Evolutionary conservation across 2,113 vertebrate genomes (phyloP).

Genomic region (Naja naja): DNA sequence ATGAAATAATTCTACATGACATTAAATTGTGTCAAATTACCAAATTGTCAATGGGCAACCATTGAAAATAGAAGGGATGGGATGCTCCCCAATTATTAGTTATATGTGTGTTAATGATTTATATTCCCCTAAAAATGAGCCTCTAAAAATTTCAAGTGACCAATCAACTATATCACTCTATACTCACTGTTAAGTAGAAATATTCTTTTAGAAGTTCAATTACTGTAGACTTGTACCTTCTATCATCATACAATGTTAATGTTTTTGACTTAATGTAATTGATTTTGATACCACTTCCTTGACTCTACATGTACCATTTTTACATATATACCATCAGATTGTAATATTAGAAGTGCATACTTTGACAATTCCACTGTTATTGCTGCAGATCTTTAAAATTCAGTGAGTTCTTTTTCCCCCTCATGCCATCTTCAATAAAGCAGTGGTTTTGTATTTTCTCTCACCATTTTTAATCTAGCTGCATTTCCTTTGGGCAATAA

Average conservation of each 20-base stretch:
- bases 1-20: background rate
- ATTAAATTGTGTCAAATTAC: background rate
- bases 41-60: background rate
- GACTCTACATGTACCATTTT: background rate
- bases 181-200: background rate
- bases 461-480: conserved; percentile 37
- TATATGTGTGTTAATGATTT: background rate
- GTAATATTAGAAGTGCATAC: background rate
- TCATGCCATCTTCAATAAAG: background rate
- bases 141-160: background rate
- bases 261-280: background rate
- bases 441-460: conserved; percentile 38
- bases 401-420: background rate
- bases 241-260: background rate
- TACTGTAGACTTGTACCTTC: background rate
- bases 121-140: background rate
- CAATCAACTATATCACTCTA: background rate
- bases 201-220: background rate
- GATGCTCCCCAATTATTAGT: background rate
- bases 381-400: background rate
- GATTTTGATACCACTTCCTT: background rate
- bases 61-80: background rate
- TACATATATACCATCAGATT: background rate
- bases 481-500: conserved; percentile 49
- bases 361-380: background rate